These are phyloP conservation scores for Furnarius figulus DNA, from an alignment of 2,113 vertebrate genomes.

Conservation along the genomic window DNA sequence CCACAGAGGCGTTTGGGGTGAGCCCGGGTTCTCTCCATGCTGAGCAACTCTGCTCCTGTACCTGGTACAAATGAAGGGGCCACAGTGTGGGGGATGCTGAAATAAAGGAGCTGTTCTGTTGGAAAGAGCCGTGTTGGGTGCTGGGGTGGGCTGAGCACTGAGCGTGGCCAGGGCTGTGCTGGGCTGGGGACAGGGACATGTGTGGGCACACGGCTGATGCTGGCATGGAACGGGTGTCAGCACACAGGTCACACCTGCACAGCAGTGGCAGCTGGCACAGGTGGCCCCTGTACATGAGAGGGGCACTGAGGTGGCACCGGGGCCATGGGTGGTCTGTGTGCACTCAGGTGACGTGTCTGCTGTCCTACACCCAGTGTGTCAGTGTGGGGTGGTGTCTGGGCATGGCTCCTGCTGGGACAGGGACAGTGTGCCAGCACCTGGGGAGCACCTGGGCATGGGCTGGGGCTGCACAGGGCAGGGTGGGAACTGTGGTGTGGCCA, in stretches of 20 bases:
- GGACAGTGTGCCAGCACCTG: background rate
- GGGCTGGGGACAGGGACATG: fast-evolving
- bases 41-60: background rate
- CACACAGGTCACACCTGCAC: fast-evolving
- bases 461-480: fast-evolving
- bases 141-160: fast-evolving
- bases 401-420: fast-evolving
- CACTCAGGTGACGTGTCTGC: fast-evolving
- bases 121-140: background rate
- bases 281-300: fast-evolving
- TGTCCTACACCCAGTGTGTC: fast-evolving
- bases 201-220: fast-evolving
- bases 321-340: fast-evolving
- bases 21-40: background rate
- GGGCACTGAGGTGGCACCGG: background rate
- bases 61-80: background rate
- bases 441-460: fast-evolving
- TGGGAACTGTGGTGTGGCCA: background rate
- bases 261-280: background rate
- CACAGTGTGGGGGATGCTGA: background rate
- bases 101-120: constrained; percentile 36
- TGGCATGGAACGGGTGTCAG: background rate
- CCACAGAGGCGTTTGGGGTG: background rate
- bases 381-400: background rate
- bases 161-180: background rate